Evolutionary conservation across 2,113 vertebrate species (phyloP), one percentile per base, ranked within the genome.

Genomic region (Dasyprocta punctata): DNA sequence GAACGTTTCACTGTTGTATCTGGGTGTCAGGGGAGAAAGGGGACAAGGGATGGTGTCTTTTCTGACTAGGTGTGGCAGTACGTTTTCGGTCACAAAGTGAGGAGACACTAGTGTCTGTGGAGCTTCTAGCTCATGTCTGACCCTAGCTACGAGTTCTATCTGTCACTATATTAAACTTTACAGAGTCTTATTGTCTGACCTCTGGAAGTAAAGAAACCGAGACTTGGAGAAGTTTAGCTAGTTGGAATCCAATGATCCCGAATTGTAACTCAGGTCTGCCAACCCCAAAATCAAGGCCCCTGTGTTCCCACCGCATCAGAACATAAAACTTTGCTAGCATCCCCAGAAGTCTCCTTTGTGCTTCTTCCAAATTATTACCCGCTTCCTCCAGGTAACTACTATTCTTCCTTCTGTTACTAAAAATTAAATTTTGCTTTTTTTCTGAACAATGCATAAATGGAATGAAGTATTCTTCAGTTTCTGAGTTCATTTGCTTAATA

Each of bases 401-500:
- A 16, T 28, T 88, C 36, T 80, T 92, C 30, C 30, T 71, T 58
- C 44, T 44, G 44, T 38, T 61, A 65, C 90, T 75, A 77, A 61
- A 41, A 49, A 58, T 75, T 56, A 81, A 60, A 89, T 82, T 85
- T 69, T 44, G 17, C 19, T 60, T 67, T 3, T 28, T 22, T 85
- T 88, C 89, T 26, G 26, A 86, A 85, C 17, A 80, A 77, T 38
- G 22, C 22, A 41, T 49, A 90, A 90, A 81, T n/a, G 5, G 47
- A 94, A 65, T 65, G 54, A 90, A 0, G 26, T 49, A 44, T 92
- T 73, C 67, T 84, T 89, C 56, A 10, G 65, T 77, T 47, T 61
- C 81, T 90, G 33, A 84, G 20, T 91, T 65, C n/a, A 90, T 89
- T 85, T 81, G n/a, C 24, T 90, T n/a, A 54, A 78, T 69, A 56